Evolutionary conservation across 1,140 invertebrate species (phyloP).

Genomic region (Diorhabda sublineata): DNA sequence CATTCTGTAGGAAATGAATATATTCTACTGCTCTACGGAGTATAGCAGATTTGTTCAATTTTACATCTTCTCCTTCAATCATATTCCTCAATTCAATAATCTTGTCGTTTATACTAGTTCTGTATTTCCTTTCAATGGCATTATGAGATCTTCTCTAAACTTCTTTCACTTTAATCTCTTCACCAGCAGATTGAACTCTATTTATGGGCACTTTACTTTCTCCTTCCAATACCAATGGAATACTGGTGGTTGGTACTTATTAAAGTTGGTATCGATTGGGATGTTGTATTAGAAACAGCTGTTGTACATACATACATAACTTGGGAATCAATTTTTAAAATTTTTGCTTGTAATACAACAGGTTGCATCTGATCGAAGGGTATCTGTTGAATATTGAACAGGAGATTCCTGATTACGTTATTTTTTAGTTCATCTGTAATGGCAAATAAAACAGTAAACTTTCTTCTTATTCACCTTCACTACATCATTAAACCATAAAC

Average conservation of each 20-base stretch:
- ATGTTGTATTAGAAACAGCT: constrained; percentile 40
- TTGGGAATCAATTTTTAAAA: constrained; percentile 41
- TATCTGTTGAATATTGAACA: constrained; percentile 37
- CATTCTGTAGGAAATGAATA: too few species aligned
- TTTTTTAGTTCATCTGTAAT: too few species aligned
- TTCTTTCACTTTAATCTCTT: constrained; percentile 67
- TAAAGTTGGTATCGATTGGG: constrained; percentile 57
- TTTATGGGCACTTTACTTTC: constrained; percentile 60
- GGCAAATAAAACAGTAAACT: too few species aligned
- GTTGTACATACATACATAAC: constrained; percentile 53
- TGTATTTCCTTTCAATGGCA: constrained; percentile 95
- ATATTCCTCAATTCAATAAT: constrained; percentile 96
- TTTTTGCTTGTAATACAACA: constrained; percentile 42
- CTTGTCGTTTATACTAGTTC: constrained; percentile 99
- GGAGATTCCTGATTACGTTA: too few species aligned
- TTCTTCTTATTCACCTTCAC: too few species aligned
- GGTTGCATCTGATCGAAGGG: constrained; percentile 41
- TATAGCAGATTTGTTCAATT: constrained; percentile 42
- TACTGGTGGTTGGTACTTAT: constrained; percentile 64
- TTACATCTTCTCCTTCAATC: constrained; percentile 88
- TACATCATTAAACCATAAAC: too few species aligned
- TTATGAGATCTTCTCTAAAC: constrained; percentile 90
- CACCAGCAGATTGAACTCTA: constrained; percentile 40
- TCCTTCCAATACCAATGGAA: constrained; percentile 67
- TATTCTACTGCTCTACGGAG: too few species aligned